Base-by-base conservation (phyloP, 1,140 invertebrate genomes). In the Drosophila neocordata region DNA sequence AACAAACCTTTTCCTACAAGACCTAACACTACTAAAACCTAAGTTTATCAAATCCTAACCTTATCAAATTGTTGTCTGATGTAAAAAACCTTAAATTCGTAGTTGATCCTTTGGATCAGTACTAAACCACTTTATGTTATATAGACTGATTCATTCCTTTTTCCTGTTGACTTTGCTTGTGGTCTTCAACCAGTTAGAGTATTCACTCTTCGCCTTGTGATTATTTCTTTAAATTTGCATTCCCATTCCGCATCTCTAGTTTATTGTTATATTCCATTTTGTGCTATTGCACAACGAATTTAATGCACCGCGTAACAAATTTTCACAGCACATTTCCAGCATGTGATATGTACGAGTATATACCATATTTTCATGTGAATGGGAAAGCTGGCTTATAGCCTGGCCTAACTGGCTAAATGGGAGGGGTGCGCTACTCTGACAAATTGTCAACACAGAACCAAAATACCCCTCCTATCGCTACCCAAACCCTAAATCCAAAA, bases 371-470 rank as follows among this genome's bases (percentile, higher is more conserved):
- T 51, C 37, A 63, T 48, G 69, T 35, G 68, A 38, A 62, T 34
- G 57, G 34, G 60, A 65, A 58, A 60, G 72, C 64, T 73, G 48
- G 69, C 69, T 80, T 74, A 84, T 84, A 68, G 76, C 67, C 77
- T 87, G 72, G 76, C 72, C 77, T 87, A 87, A 87, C 82, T 85
- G 78, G 79, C 82, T 82, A 87, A 87, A 78, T 87, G 82, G 83
- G 71, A 18, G 83, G 82, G 83, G 71, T 18, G 83, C 18, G 41
- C 41, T 48, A 48, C 41, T 62, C 79, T 79, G 83, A 87, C 83
- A 87, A 87, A 87, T 87, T 87, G 83, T 87, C 65, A 83, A 66
- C 69, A 65, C 35, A 64, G 31, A 56, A 51, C 18, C n/a, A n/a
- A n/a, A n/a, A n/a, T n/a, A n/a, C n/a, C n/a, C n/a, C n/a, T n/a